phyloP scores from a whole-genome alignment of 92 coral and sea anemone genomes.

The Heteractis magnifica region DNA sequence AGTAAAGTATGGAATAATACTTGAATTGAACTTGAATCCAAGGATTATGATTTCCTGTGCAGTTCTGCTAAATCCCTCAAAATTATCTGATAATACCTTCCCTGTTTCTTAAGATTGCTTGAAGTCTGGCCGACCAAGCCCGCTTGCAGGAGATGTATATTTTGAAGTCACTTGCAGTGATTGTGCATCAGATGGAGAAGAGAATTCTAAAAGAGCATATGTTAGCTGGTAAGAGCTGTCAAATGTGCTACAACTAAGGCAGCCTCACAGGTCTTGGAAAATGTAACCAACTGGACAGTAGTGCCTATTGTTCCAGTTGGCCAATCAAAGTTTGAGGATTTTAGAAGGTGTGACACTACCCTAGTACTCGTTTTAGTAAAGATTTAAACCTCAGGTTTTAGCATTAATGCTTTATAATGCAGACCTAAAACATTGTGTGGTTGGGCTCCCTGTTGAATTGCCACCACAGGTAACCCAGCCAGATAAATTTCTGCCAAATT shows the following conservation, averaged over 20 bases:
- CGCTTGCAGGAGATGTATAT: conserved; percentile 85
- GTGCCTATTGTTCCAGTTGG: no score
- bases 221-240: conserved; percentile 67
- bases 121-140: conserved; percentile 73
- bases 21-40: no score
- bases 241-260: no score
- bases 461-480: conserved; percentile 19
- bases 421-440: background rate
- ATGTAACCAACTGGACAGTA: no score
- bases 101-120: conserved; percentile 57
- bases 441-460: conserved; percentile 22
- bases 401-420: background rate
- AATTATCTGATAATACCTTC: background rate
- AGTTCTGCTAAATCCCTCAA: background rate
- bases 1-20: no score
- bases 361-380: no score
- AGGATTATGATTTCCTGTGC: no score
- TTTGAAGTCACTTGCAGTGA: conserved; percentile 81
- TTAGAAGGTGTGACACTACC: no score
- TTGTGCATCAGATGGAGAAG: conserved; percentile 73
- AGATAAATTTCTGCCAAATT: background rate
- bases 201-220: conserved; percentile 57
- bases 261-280: no score
- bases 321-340: no score
- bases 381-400: background rate